These are phyloP conservation scores for Lipophrys pholis DNA, from an alignment of 2,113 vertebrate genomes.

Conservation along the genomic window DNA sequence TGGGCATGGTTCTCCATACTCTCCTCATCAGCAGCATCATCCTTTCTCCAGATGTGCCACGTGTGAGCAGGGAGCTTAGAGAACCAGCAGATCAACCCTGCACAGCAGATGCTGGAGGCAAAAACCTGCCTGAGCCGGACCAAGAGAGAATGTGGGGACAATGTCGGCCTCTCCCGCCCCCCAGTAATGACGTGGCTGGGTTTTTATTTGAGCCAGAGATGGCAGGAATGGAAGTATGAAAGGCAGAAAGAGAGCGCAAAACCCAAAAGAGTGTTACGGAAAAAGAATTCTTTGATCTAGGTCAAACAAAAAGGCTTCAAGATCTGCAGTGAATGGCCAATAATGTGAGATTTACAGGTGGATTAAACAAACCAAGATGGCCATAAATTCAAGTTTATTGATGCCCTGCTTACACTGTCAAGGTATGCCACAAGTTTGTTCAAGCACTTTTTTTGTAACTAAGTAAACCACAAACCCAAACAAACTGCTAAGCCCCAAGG, in stretches of 20 bases:
- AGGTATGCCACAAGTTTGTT: conserved; percentile 1
- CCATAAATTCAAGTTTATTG: conserved; percentile 25
- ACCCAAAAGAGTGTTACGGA: conserved; percentile 11
- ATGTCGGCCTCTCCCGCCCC: conserved; percentile 52
- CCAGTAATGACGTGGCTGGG: conserved; percentile 57
- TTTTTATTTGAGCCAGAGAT: conserved; percentile 57
- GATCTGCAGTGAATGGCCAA: conserved; percentile 26
- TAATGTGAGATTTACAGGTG: conserved; percentile 53
- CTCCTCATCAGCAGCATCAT: conserved; percentile 70
- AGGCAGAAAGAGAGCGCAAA: conserved; percentile 16
- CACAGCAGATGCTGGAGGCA: conserved; percentile 78
- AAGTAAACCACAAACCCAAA: conserved; percentile 61
- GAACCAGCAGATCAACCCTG: conserved; percentile 66
- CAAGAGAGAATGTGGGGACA: conserved; percentile 71
- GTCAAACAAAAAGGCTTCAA: conserved; percentile 35
- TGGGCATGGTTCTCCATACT: conserved; percentile 63
- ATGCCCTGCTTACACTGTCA: background rate
- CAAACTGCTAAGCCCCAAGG: conserved; percentile 54
- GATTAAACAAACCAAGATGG: conserved; percentile 49
- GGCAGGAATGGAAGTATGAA: conserved; percentile 28
- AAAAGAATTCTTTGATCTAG: conserved; percentile 57
- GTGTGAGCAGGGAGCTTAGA: conserved; percentile 72
- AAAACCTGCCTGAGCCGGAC: conserved; percentile 55
- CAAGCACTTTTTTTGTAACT: too few relatives aligned
- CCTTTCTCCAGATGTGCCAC: conserved; percentile 87